Conservation (phyloP, 2,797 vertebrate genomes). For the Paramormyrops hopkinsi region DNA sequence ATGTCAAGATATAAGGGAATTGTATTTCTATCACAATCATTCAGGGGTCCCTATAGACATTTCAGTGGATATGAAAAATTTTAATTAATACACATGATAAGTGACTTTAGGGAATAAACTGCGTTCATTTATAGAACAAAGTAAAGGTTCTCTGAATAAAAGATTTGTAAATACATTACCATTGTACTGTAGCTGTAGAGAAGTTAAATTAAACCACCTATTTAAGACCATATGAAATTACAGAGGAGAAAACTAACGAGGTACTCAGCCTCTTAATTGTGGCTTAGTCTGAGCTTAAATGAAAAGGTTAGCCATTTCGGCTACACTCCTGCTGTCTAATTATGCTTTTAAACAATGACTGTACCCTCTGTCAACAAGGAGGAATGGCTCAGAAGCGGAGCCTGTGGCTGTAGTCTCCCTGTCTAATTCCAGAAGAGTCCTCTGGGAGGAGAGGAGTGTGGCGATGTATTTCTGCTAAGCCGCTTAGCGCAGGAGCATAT, state of each 20-base stretch:
- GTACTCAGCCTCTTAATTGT: background rate
- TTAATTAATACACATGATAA: background rate
- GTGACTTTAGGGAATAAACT: background rate
- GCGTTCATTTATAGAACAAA: background rate
- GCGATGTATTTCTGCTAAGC: slow-evolving; percentile 20
- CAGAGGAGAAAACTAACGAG: background rate
- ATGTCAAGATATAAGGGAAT: background rate
- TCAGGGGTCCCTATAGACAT: background rate
- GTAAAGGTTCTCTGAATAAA: background rate
- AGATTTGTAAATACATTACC: slow-evolving; percentile 3
- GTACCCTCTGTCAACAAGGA: slow-evolving; percentile 13
- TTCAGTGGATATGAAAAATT: background rate
- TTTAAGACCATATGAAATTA: background rate
- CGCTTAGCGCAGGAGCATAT: slow-evolving; percentile 13
- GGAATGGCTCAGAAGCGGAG: background rate
- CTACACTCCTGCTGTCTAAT: background rate
- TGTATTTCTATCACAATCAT: background rate
- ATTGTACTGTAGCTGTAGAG: background rate
- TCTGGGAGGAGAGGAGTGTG: background rate
- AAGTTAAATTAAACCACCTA: background rate
- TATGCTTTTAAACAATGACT: slow-evolving; percentile 2
- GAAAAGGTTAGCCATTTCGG: background rate
- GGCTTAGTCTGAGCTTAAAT: background rate
- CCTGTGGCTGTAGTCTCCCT: background rate
- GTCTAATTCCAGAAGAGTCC: slow-evolving; percentile 4